Base-by-base conservation (phyloP, 2,113 vertebrate species). In the Ornithorhynchus anatinus region DNA sequence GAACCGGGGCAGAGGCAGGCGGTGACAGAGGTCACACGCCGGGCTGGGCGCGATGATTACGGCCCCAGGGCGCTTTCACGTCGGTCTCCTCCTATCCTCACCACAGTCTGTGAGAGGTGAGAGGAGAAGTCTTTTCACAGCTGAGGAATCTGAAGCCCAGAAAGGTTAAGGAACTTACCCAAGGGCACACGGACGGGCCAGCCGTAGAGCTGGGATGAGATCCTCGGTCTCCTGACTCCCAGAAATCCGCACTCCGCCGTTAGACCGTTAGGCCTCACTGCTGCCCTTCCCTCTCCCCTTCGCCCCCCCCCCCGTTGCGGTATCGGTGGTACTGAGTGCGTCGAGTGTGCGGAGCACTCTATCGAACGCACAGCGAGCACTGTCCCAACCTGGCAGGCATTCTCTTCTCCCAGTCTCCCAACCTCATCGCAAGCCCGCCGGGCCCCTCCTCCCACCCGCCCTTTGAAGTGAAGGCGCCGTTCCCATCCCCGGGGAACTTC, bases 81-180 rank as follows among this genome's bases (percentile, higher is more conserved):
- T n/a, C 10, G 0, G 0, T 5, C 40, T n/a, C 23, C 6, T 10
- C 1, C 20, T 16, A 6, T 22, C 23, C 31, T 36, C 42, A 31
- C 4, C 17, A 20, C 25, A 17, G 33, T 32, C 42, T 11, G n/a
- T 15, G 0, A 42, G n/a, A 14, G 15, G 5, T 64, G 52, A 3
- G 7, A 7, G 4, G 14, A 3, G 8, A 16, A n/a, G 19, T 35
- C 2, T 1, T 20, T 37, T 45, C 10, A 38, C 37, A 23, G 17
- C 6, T 11, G 7, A 3, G 3, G 12, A 50, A 14, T 38, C 37
- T 1, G 11, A 61, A 44, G 52, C 43, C 20, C 29, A 13, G 20
- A 5, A 16, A 65, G 37, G n/a, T n/a, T n/a, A 8, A 27, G 36
- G 6, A 8, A 23, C 43, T 48, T 3, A 16, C 33, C 33, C 48